phyloP scores from a whole-genome alignment of 2,797 vertebrate species.

The Sebastes aleutianus region DNA sequence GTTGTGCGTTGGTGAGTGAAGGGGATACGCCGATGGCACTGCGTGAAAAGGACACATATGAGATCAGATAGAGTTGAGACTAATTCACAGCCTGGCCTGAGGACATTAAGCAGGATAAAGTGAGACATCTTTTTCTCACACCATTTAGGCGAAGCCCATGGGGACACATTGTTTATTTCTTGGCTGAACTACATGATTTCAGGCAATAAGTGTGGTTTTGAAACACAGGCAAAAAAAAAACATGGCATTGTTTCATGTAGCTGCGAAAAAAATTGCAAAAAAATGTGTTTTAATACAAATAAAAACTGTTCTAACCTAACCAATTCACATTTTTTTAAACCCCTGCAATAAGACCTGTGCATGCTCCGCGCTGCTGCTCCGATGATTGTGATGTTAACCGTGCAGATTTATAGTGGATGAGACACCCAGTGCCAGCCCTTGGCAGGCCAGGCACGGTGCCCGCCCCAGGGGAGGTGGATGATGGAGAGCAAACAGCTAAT shows the following conservation, averaged over 20 bases:
- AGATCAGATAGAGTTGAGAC: conserved; percentile 73
- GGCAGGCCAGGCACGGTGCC: conserved; percentile 73
- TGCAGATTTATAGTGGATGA: conserved; percentile 77
- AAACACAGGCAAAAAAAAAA: conserved; percentile 11
- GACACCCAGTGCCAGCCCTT: conserved; percentile 72
- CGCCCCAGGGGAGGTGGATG: conserved; percentile 76
- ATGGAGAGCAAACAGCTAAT: conserved; percentile 87
- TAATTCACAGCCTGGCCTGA: conserved; percentile 70
- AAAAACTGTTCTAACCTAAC: background rate
- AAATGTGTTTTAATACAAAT: background rate
- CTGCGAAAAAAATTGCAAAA: background rate
- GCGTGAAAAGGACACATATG: conserved; percentile 71
- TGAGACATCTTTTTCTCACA: conserved; percentile 78
- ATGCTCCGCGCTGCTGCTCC: conserved; percentile 22
- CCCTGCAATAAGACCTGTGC: background rate
- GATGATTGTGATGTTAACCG: conserved; percentile 65
- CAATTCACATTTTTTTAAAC: background rate
- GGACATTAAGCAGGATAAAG: conserved; percentile 72
- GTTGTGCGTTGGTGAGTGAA: conserved; percentile 44
- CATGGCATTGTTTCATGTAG: background rate
- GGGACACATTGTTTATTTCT: conserved; percentile 71
- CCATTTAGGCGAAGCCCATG: conserved; percentile 69
- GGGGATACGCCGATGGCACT: conserved; percentile 58
- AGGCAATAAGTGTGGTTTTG: conserved; percentile 25
- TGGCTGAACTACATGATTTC: conserved; percentile 57